A percentile compares a stretch with the other conserved stretches of the same genome.
Conservation (phyloP, 1,140 invertebrate genomes). For the Plectus sambesii region DNA sequence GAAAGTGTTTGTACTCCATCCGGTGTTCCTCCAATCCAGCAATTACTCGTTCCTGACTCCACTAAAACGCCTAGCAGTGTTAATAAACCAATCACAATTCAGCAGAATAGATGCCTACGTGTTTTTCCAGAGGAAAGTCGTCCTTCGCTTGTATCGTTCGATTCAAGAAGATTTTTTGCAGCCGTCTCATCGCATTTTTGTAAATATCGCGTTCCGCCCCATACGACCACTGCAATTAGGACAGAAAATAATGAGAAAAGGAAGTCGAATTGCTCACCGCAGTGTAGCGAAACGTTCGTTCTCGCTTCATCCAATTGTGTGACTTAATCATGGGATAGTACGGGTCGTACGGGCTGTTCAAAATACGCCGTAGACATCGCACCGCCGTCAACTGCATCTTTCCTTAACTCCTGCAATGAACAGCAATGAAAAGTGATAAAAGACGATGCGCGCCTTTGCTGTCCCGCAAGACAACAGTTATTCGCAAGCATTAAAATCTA, state of each 20-base stretch:
- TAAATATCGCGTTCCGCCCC: conserved; percentile 26
- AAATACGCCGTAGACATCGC: conserved; percentile 26
- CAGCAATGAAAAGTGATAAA: too few relatives aligned
- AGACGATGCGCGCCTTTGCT: too few relatives aligned
- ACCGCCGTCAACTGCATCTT: conserved; percentile 28
- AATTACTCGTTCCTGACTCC: conserved; percentile 30
- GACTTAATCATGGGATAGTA: conserved; percentile 37
- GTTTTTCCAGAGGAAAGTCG: conserved; percentile 28
- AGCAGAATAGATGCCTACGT: conserved; percentile 21
- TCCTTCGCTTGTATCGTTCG: conserved; percentile 37
- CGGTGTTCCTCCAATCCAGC: conserved; percentile 32
- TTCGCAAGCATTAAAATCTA: too few relatives aligned
- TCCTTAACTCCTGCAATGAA: too few relatives aligned
- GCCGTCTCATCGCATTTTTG: conserved; percentile 20
- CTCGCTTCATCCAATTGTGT: conserved; percentile 31
- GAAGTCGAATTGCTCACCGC: conserved; percentile 23
- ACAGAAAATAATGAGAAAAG: background rate
- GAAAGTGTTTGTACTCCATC: conserved; percentile 27
- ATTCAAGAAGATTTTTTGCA: conserved; percentile 35
- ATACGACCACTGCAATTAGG: conserved; percentile 40
- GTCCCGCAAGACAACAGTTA: too few relatives aligned
- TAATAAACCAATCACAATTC: background rate
- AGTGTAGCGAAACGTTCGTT: conserved; percentile 33
- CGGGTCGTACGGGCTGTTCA: conserved; percentile 33
- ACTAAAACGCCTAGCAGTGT: conserved; percentile 23